Evolutionary conservation across 1,140 invertebrate species (phyloP), one percentile per base, ranked within the genome.

Genomic region (Archivesica marissinica): DNA sequence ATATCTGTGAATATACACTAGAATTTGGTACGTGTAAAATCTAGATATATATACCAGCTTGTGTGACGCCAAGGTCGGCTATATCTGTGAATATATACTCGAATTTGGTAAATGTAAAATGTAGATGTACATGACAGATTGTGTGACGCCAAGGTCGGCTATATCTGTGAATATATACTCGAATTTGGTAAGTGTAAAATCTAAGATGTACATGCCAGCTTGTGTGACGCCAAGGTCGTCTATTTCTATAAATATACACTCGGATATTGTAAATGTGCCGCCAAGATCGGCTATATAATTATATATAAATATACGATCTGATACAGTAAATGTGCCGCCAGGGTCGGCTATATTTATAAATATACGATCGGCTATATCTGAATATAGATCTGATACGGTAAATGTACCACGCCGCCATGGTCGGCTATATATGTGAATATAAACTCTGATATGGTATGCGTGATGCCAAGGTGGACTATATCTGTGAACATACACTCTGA

Each of bases 81-180:
- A 79, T 75, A 87, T 87, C 35, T 87, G 86, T 44, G 80, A 87
- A 47, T 78, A 77, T 20, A 23, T n/a, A 4, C 23, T 85, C 1
- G 28, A 25, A 20, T 64, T 47, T 28, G 81, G 81, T 84, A 66
- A 17, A n/a, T n/a, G n/a, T n/a, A n/a, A n/a, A n/a, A n/a, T n/a
- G n/a, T n/a, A n/a, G n/a, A n/a, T n/a, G n/a, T n/a, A n/a, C n/a
- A 59, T 30, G 85, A 86, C 50, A 23, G 30, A 17, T 9, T 28
- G 11, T 86, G 85, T 64, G 28, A 23, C 11, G 28, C 50, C 28
- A 86, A 81, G 64, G 56, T 56, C 2, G 85, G 64, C 13, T 86
- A 75, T 64, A 86, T 86, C 50, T 86, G 85, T 54, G 77, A 86
- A 41, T 72, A 70, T 11, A n/a, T 35, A 3, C 23, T 81, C 4